Evolutionary conservation across 2,797 vertebrate species (phyloP).

Genomic region (Oryzias dopingdopingensis): DNA sequence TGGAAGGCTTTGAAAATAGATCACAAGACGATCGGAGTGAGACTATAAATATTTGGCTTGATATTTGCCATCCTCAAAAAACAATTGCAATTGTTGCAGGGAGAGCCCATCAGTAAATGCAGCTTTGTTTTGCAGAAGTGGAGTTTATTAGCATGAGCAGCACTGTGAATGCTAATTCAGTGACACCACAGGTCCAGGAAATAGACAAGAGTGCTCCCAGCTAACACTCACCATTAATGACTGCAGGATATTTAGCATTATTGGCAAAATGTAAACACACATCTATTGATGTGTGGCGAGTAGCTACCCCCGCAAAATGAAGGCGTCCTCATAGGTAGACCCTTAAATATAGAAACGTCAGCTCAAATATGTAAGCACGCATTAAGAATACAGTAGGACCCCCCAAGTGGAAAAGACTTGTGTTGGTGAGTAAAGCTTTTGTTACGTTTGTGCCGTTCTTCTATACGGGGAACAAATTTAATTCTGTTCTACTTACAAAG

Average conservation of each 20-base stretch:
- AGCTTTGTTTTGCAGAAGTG: slow-evolving; percentile 53
- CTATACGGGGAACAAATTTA: slow-evolving; percentile 67
- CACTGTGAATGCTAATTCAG: slow-evolving; percentile 61
- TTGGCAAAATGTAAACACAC: slow-evolving; percentile 76
- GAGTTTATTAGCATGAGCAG: slow-evolving; percentile 68
- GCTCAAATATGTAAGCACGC: slow-evolving; percentile 37
- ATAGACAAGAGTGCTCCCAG: slow-evolving; percentile 52
- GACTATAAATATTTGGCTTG: slow-evolving; percentile 57
- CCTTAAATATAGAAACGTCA: slow-evolving; percentile 37
- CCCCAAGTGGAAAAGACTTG: slow-evolving; percentile 27
- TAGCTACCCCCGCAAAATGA: slow-evolving; percentile 35
- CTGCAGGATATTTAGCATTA: slow-evolving; percentile 74
- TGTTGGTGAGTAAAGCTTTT: slow-evolving; percentile 58
- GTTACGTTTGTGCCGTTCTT: slow-evolving; percentile 57
- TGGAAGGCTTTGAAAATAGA: too few species aligned
- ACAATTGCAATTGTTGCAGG: slow-evolving; percentile 44
- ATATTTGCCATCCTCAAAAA: slow-evolving; percentile 31
- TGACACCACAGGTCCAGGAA: slow-evolving; percentile 44
- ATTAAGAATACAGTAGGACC: slow-evolving; percentile 44
- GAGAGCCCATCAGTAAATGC: slow-evolving; percentile 49
- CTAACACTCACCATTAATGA: slow-evolving; percentile 58
- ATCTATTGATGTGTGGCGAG: slow-evolving; percentile 60
- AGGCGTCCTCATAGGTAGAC: slow-evolving; percentile 29
- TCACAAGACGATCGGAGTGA: slow-evolving; percentile 13
- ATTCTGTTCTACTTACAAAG: slow-evolving; percentile 73